Evolutionary conservation across 2,888 invertebrate genomes (phyloP).

Genomic region (Rhorus exstirpatorius): DNA sequence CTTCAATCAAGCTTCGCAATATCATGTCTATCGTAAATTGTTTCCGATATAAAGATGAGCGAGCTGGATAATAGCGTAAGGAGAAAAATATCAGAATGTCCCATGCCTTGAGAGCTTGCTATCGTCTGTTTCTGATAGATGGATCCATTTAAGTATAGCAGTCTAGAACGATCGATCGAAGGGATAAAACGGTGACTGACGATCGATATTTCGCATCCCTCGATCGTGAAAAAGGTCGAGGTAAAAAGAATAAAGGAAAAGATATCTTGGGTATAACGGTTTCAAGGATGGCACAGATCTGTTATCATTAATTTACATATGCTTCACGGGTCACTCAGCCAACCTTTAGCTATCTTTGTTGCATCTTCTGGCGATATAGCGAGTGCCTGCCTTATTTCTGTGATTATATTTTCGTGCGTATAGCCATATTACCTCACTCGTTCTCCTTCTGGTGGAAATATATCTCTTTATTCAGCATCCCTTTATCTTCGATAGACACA

Average conservation of each 20-base stretch:
- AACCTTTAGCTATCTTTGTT: constrained; percentile 78
- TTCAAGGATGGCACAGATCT: constrained; percentile 59
- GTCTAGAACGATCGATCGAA: neutral
- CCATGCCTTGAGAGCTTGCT: neutral
- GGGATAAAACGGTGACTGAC: neutral
- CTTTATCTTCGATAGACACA: too few relatives aligned
- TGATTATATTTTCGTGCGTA: constrained; percentile 75
- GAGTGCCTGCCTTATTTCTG: constrained; percentile 76
- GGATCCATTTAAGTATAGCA: too few relatives aligned
- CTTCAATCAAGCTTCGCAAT: too few relatives aligned
- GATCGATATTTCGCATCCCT: too few relatives aligned
- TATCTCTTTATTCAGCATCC: too few relatives aligned
- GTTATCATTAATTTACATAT: constrained; percentile 81
- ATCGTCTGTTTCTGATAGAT: constrained; percentile 18
- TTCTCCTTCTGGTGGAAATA: neutral
- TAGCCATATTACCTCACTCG: constrained; percentile 4
- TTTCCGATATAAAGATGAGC: too few relatives aligned
- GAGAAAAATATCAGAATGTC: too few relatives aligned
- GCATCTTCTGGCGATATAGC: constrained; percentile 68
- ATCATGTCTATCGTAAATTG: too few relatives aligned
- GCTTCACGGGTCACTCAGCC: constrained; percentile 79
- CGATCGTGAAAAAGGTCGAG: constrained; percentile 28
- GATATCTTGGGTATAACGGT: constrained; percentile 6
- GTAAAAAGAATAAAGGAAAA: constrained; percentile 41
- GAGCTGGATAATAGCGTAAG: too few relatives aligned